phyloP scores from a whole-genome alignment of 2,113 vertebrate species.

The Procavia capensis region DNA sequence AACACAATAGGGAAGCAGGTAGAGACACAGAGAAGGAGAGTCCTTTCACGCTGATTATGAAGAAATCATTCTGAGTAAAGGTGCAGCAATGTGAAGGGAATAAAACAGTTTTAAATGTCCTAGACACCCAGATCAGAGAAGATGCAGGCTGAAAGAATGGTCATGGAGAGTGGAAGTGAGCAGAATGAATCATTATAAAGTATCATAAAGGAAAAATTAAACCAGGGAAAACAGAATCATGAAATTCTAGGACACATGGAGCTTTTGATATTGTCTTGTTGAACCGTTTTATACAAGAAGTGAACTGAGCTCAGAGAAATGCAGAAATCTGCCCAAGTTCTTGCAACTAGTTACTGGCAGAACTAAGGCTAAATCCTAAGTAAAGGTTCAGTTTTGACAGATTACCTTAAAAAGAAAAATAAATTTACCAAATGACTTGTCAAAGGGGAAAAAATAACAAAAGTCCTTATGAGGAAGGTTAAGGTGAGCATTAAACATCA shows the following conservation, averaged over 20 bases:
- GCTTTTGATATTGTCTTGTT: no score
- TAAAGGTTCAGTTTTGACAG: neutral
- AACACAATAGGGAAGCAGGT: no score
- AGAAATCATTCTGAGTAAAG: neutral
- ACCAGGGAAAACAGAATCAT: neutral
- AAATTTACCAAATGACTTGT: neutral
- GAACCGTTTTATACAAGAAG: neutral
- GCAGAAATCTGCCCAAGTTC: neutral
- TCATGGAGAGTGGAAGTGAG: neutral
- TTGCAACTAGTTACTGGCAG: rapidly evolving
- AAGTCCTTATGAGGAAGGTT: neutral
- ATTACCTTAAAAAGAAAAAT: neutral
- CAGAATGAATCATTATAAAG: neutral
- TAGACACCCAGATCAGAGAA: neutral
- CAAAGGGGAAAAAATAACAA: neutral
- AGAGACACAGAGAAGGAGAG: neutral
- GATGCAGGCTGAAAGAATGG: neutral
- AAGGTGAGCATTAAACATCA: neutral
- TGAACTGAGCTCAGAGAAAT: neutral
- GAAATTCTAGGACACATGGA: no score
- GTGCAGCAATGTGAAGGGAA: neutral
- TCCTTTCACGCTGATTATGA: neutral
- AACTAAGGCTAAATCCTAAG: no score
- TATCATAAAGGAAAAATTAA: neutral
- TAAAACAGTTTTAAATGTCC: neutral